phyloP scores from a whole-genome alignment of 2,113 vertebrate genomes.

The Dipodomys spectabilis region DNA sequence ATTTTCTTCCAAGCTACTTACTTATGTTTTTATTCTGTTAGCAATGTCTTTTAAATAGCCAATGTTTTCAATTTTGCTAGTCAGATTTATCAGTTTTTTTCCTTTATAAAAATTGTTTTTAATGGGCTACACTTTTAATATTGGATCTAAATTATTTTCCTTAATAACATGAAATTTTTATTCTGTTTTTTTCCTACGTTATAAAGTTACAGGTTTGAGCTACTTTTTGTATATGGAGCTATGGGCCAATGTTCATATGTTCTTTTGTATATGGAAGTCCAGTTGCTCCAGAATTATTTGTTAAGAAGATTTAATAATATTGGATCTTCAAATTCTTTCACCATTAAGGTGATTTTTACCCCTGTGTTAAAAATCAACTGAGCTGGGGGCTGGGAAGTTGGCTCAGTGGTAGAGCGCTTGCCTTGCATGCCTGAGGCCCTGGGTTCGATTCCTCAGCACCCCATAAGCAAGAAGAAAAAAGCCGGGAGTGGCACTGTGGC shows the following conservation, averaged over 20 bases:
- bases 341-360: not conserved
- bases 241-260: not conserved
- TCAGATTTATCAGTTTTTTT: not conserved
- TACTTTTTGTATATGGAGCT: not conserved
- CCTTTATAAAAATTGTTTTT: slow-evolving; percentile 14
- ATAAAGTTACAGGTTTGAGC: not conserved
- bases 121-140: not conserved
- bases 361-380: not conserved
- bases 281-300: not conserved
- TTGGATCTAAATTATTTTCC: not conserved
- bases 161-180: slow-evolving; percentile 27
- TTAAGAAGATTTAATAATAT: not conserved
- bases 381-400: too few species aligned
- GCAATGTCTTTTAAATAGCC: slow-evolving; percentile 10
- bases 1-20: not conserved
- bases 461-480: too few species aligned
- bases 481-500: too few species aligned
- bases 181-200: not conserved
- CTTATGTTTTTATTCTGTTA: slow-evolving; percentile 35
- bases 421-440: too few species aligned
- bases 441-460: too few species aligned
- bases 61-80: slow-evolving; percentile 16
- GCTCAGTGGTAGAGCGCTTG: too few species aligned
- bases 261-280: not conserved
- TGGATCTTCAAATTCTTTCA: not conserved